Conservation (phyloP, 1,140 invertebrate species). For the Bombyx mandarina region DNA sequence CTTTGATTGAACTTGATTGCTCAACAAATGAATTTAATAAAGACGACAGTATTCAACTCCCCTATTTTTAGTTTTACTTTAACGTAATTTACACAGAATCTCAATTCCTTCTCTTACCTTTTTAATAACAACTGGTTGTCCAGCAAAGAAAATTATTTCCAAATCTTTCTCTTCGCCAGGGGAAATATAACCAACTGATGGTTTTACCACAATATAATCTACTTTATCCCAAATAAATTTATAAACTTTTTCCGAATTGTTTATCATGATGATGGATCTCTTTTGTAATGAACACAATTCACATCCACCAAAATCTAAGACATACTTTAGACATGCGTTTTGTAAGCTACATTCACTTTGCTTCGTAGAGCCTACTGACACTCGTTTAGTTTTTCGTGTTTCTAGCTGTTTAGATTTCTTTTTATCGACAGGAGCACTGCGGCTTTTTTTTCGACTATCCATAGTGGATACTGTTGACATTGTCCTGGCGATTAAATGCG, state of each 20-base stretch:
- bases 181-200: conserved; percentile 50
- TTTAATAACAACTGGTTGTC: conserved; percentile 33
- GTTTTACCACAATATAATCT: conserved; percentile 41
- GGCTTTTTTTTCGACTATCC: conserved; percentile 44
- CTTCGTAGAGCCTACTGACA: conserved; percentile 31
- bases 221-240: conserved; percentile 45
- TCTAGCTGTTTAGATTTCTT: conserved; percentile 29
- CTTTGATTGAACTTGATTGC: too few species aligned
- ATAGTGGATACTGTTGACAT: conserved; percentile 36
- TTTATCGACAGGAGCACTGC: conserved; percentile 31
- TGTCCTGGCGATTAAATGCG: conserved; percentile 20
- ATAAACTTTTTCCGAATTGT: conserved; percentile 60
- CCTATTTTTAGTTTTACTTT: too few species aligned
- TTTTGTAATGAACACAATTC: conserved; percentile 40
- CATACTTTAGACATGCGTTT: conserved; percentile 43
- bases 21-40: conserved; percentile 3
- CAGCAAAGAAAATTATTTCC: conserved; percentile 50
- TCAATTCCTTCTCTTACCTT: conserved; percentile 27
- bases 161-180: conserved; percentile 63
- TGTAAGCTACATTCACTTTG: conserved; percentile 27
- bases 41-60: not conserved
- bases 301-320: conserved; percentile 55
- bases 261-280: conserved; percentile 50
- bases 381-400: conserved; percentile 28
- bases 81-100: too few species aligned